These are phyloP conservation scores for Caranx melampygus DNA, from an alignment of 2,113 vertebrate genomes.

Conservation along the genomic window DNA sequence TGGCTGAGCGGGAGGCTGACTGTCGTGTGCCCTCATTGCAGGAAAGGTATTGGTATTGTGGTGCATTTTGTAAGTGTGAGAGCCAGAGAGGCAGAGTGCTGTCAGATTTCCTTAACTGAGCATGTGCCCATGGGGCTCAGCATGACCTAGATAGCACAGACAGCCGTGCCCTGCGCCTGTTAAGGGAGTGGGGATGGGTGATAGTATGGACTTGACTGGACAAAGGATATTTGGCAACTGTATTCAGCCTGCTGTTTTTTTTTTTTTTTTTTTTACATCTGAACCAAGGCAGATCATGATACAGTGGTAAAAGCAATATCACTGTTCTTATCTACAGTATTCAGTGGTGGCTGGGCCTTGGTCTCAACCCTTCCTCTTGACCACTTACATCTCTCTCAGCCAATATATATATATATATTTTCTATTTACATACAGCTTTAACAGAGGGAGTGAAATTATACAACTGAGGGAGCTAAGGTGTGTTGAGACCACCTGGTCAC, in stretches of 20 bases:
- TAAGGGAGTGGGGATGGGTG: constrained; percentile 52
- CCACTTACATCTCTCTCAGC: too few species aligned
- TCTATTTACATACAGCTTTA: too few species aligned
- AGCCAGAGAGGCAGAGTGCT: constrained; percentile 73
- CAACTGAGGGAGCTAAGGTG: too few species aligned
- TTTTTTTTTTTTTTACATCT: constrained; percentile 29
- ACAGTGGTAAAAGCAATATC: not conserved
- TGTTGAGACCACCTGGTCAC: too few species aligned
- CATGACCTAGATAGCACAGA: constrained; percentile 82
- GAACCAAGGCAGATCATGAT: not conserved
- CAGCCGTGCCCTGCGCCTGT: constrained; percentile 60
- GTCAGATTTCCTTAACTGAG: constrained; percentile 82
- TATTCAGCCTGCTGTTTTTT: constrained; percentile 34
- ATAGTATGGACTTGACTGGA: constrained; percentile 52
- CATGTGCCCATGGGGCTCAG: constrained; percentile 72
- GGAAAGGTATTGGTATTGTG: constrained; percentile 50
- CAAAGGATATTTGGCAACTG: constrained; percentile 51
- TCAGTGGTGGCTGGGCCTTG: too few species aligned
- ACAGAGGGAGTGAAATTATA: too few species aligned
- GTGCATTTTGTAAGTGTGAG: constrained; percentile 60
- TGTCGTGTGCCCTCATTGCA: constrained; percentile 48
- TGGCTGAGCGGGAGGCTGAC: constrained; percentile 44
- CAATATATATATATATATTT: too few species aligned
- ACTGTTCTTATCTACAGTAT: not conserved
- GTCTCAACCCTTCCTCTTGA: too few species aligned